Percentiles rank a stretch among this genome's conserved stretches.
Evolutionary conservation across 1,140 invertebrate genomes (phyloP).

Genomic region (Galleria mellonella): DNA sequence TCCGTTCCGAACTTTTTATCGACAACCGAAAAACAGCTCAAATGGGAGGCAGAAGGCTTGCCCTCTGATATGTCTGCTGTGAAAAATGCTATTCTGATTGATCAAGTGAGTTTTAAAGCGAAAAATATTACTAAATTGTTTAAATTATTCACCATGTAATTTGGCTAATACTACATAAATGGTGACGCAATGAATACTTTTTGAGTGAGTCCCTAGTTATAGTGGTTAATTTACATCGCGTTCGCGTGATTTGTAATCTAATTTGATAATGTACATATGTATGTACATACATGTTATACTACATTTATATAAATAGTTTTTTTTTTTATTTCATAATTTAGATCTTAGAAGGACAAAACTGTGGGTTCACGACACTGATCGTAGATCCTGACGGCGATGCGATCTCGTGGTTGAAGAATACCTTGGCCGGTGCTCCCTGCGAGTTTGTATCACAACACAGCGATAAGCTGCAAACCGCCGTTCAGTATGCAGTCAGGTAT

Average conservation of each 20-base stretch:
- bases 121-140: no score
- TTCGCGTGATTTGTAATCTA: no score
- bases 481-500: slow-evolving; percentile 81
- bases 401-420: slow-evolving; percentile 86
- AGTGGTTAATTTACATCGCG: no score
- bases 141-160: no score
- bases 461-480: slow-evolving; percentile 84
- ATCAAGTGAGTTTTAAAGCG: slow-evolving; percentile 58
- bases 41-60: slow-evolving; percentile 91
- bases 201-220: no score
- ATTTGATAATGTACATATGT: no score
- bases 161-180: no score
- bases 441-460: slow-evolving; percentile 88
- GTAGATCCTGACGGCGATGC: slow-evolving; percentile 93
- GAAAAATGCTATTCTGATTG: slow-evolving; percentile 89
- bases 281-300: no score
- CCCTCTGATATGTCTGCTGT: slow-evolving; percentile 86
- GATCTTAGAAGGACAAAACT: slow-evolving; percentile 59
- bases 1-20: slow-evolving; percentile 83
- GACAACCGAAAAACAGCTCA: slow-evolving; percentile 86
- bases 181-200: no score
- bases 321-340: slow-evolving; percentile 6
- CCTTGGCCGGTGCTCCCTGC: slow-evolving; percentile 79
- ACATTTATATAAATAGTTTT: no score
- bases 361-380: slow-evolving; percentile 81